Base-by-base conservation (phyloP, 2,888 invertebrate genomes). In the Chymomyza caudatula region DNA sequence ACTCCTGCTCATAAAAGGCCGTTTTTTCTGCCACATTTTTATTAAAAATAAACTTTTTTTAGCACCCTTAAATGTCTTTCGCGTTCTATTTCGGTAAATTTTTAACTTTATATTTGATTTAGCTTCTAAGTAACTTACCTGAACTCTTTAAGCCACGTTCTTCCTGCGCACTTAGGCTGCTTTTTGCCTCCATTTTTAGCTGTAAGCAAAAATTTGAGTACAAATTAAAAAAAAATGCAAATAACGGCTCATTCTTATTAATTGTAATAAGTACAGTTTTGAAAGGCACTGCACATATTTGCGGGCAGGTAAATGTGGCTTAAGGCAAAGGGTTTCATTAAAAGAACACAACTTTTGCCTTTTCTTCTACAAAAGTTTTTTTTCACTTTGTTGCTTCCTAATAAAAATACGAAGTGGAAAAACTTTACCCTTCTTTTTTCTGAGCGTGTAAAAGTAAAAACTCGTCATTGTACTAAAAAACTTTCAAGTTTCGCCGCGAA, bases 61-160 rank as follows among this genome's bases (percentile, higher is more conserved):
- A 37, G 29, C n/a, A 37, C 29, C 11, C 29, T 11, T 37, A 11
- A 37, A 37, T 37, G 11, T 1, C 29, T 2, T 3, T 4, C 11
- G 29, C 29, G 11, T 8, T 11, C 0, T 11, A 37, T n/a, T 4
- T 6, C 29, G 5, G 1, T 6, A 6, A 6, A 4, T 29, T 29
- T 29, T 5, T 6, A 29, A 11, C 29, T 8, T 11, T 37, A 13
- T 37, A 37, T 11, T 37, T 37, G 11, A 37, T 11, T 37, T 37
- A 37, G 3, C 8, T 25, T 25, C 5, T 25, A 4, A 25, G 8
- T 3, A 37, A 74, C 88, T 84, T 86, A 89, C 89, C 89, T 78
- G 86, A 87, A 80, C 85, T 87, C 81, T 89, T 89, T 55, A 86
- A 74, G 56, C 88, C 81, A 67, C 89, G 87, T 69, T 89, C 89